Percentiles rank a stretch among this genome's conserved stretches.
Conservation (phyloP, 2,888 invertebrate genomes). For the Sinelater perroti region DNA sequence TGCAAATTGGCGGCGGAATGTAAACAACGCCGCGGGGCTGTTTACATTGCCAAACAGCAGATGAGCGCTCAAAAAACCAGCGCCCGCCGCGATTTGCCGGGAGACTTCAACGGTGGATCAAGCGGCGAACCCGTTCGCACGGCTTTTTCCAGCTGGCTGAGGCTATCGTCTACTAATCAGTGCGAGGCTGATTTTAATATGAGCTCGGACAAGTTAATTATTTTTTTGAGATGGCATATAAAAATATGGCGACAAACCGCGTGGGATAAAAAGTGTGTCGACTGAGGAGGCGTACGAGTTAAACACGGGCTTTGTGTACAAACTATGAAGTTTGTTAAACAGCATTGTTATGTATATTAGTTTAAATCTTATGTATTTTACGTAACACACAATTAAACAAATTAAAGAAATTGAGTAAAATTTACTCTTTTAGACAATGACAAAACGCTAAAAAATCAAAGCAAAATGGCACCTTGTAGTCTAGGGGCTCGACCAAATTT, state of each 20-base stretch:
- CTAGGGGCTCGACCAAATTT: too few relatives aligned
- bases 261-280: slow-evolving; percentile 25
- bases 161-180: too few relatives aligned
- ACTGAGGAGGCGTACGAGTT: slow-evolving; percentile 17
- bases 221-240: not conserved
- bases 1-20: slow-evolving; percentile 9
- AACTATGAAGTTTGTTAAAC: slow-evolving; percentile 16
- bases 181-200: too few relatives aligned
- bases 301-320: slow-evolving; percentile 24
- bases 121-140: not conserved
- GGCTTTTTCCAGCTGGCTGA: not conserved
- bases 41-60: slow-evolving; percentile 3
- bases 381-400: too few relatives aligned
- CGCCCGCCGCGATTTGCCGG: slow-evolving; percentile 4
- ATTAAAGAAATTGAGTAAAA: too few relatives aligned
- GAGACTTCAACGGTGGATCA: slow-evolving; percentile 13
- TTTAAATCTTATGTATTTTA: too few relatives aligned
- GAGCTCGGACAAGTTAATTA: too few relatives aligned
- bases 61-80: too few relatives aligned
- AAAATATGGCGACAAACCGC: not conserved
- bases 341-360: slow-evolving; percentile 10
- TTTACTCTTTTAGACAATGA: too few relatives aligned
- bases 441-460: too few relatives aligned
- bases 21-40: slow-evolving; percentile 5
- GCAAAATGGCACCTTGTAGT: too few relatives aligned